Evolutionary conservation across 2,888 invertebrate species (phyloP), one percentile per base, ranked within the genome.

Genomic region (Epistrophella euchroma): DNA sequence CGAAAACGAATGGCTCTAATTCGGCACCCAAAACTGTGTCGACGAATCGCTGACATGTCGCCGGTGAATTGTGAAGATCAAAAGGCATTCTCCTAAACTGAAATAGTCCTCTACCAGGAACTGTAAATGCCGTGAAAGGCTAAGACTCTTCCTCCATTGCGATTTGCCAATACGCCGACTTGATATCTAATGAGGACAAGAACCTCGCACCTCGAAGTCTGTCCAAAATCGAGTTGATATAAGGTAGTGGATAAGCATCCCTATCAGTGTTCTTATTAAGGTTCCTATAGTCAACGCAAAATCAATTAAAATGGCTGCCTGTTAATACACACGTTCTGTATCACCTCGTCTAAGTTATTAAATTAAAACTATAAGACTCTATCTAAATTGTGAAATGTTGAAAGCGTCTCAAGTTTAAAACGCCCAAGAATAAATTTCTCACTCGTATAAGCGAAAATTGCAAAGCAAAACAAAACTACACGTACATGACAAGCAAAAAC

Each of bases 11-110:
- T 10, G 19, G 47, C 47, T 19, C 19, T 10, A 19, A 6, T 6
- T 43, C 40, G 40, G n/a, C 40, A 43, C 40, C 40, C n/a, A 43
- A 43, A 43, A 43, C 40, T 47, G 10, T 47, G 47, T 47, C 47
- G 47, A 47, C 19, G 19, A 47, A 47, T 10, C 47, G 9, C 47
- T 47, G 47, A 17, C 9, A 47, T 19, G 47, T 17, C 19, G 47
- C 47, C 0, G 47, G 47, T 19, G 47, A 47, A 10, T 47, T 47
- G 19, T 19, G 47, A 19, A 47, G 47, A 47, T 9, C 47, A 10
- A 19, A 47, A 17, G 37, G 37, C 37, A 37, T 11, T 13, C 37
- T 37, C 37, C 37, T 37, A 13, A 37, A 37, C 37, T 37, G 37
- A 37, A 37, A 11, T 13, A 13, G 17, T 3, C 9, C 19, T 47